Evolutionary conservation across 2,888 invertebrate species (phyloP), one percentile per base, ranked within the genome.

Genomic region (Plutella xylostella): DNA sequence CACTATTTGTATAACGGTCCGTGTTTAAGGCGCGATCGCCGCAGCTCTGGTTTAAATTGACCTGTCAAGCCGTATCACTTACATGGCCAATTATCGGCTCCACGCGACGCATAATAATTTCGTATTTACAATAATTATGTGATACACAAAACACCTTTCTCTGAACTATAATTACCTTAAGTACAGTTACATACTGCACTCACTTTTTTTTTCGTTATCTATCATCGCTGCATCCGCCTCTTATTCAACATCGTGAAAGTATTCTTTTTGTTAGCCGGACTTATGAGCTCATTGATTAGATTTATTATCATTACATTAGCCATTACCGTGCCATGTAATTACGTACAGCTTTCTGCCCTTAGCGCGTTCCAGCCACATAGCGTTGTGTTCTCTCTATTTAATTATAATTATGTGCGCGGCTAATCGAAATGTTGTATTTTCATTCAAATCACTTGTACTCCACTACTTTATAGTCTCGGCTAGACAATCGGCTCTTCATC

Each of bases 141-240:
- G 62, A 63, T 61, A 57, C 65, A 59, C 65, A 37, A 70, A 65
- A 70, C 67, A 60, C 69, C 68, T 74, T 71, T 75, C 72, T 22
- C 72, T 69, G 54, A 62, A 60, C 57, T 58, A 63, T 75, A 75
- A 79, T 76, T 73, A 75, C 67, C 61, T 50, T 61, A 64, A 14
- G 30, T 41, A 31, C 30, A 19, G 30, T 30, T 41, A 31, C n/a
- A 54, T n/a, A n/a, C n/a, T 65, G 64, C 62, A 68, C 62, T 71
- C 58, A 58, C 61, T 69, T 71, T 72, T 72, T 61, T 69, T 66
- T 69, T 61, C 61, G 58, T 62, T 68, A 65, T 69, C 65, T 65
- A 68, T 45, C 41, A 41, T 68, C 67, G 67, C 58, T 46, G 43
- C 61, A 63, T 66, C 64, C 68, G 65, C 58, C 57, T 68, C 56